Percentiles rank a stretch among this genome's conserved stretches.
Evolutionary conservation across 2,797 vertebrate genomes (phyloP).

Genomic region (Poeciliopsis paucimaculata): DNA sequence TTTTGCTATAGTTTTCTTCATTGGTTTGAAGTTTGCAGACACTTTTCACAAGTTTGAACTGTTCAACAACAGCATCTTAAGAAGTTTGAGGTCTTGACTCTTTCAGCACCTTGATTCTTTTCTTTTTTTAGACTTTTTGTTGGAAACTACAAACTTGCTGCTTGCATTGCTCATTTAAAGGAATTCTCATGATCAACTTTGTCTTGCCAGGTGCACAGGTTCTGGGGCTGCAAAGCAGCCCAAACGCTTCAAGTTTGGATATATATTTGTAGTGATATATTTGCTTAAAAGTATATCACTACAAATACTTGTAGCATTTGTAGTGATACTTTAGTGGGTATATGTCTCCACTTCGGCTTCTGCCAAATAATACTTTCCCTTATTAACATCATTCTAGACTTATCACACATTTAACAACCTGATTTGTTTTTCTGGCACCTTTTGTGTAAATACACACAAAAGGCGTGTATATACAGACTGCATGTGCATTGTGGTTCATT

Average conservation of each 20-base stretch:
- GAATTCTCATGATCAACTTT: neutral
- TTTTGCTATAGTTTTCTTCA: neutral
- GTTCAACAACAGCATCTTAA: neutral
- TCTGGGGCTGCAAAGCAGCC: neutral
- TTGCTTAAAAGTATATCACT: neutral
- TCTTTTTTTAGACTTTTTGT: neutral
- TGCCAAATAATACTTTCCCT: neutral
- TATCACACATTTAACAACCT: neutral
- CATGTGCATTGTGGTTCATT: neutral
- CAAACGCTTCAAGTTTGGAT: neutral
- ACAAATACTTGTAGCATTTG: too few species aligned
- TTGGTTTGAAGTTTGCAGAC: neutral
- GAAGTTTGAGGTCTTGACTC: neutral
- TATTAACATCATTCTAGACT: neutral
- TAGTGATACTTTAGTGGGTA: neutral
- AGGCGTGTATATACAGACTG: neutral
- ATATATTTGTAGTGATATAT: neutral
- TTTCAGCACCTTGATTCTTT: neutral
- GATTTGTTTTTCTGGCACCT: neutral
- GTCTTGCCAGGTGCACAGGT: neutral
- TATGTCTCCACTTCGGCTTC: neutral
- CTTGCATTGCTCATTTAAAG: neutral
- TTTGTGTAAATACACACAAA: neutral
- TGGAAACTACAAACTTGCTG: neutral
- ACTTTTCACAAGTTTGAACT: neutral